Base-by-base conservation (phyloP, 2,888 invertebrate genomes). In the Parapristionchus giblindavisi region DNA sequence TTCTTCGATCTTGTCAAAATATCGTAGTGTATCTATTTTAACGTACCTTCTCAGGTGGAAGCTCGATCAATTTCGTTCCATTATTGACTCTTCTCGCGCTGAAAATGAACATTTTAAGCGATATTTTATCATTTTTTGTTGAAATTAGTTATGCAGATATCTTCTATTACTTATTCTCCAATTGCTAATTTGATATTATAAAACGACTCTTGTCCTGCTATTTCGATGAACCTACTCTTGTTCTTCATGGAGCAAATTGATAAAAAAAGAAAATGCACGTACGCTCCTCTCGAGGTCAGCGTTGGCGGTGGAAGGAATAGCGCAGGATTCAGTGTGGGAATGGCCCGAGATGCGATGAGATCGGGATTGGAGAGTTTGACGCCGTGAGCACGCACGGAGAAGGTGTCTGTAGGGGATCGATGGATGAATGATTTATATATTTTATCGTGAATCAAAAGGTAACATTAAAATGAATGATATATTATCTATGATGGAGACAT, bases 21-120 rank as follows among this genome's bases (percentile, higher is more conserved):
- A 14, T 34, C n/a, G 24, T 17, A 32, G 32, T 36, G 11, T 17
- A 36, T 24, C 21, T n/a, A 36, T 61, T 24, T 36, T 3, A 14
- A 5, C 34, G n/a, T 21, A 73, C 73, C 60, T 73, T 73, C 51
- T 73, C 73, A 11, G 29, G 73, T 8, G 73, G 73, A 48, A 73
- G 24, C 36, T 73, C 73, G 32, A 73, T 73, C 43, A 52, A 27
- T 36, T 73, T 73, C 32, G 38, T 38, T 3, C 48, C 43, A 6
- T 61, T 73, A 32, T 48, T 14, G 2, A 6, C 8, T 11, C 8
- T 36, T 61, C 24, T 43, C 27, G 51, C 8, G 2, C 52, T 65
- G 43, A 27, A 43, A 65, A 63, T 38, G 24, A 63, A 40, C 43
- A 43, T 43, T 43, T 14, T 43, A 43, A n/a, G n/a, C n/a, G n/a